Evolutionary conservation across 2,888 invertebrate species (phyloP).

Genomic region (Lepidocyrtoides sp.): DNA sequence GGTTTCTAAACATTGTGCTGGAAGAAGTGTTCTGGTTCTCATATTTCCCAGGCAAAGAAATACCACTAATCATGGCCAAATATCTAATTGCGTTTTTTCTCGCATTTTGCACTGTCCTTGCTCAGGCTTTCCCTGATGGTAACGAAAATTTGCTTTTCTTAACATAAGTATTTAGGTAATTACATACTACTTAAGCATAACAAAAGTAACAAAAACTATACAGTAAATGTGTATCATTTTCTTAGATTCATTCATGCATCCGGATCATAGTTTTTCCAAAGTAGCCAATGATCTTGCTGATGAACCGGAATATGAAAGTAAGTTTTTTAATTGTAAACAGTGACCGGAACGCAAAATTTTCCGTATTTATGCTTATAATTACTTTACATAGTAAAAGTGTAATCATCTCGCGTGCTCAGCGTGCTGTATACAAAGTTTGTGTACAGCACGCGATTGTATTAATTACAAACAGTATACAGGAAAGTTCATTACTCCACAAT

Average conservation of each 20-base stretch:
- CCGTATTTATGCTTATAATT: no score
- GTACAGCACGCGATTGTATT: no score
- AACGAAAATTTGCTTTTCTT: not conserved
- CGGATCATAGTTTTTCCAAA: no score
- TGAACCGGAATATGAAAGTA: slow-evolving; percentile 23
- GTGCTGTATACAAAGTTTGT: no score
- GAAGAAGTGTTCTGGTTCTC: not conserved
- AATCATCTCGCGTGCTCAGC: no score
- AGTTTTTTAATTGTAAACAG: no score
- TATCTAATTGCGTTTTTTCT: not conserved
- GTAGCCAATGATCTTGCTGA: no score
- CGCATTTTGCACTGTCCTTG: slow-evolving; percentile 6
- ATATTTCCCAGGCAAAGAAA: not conserved
- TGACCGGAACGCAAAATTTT: no score
- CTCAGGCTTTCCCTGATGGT: slow-evolving; percentile 47
- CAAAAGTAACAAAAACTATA: not conserved
- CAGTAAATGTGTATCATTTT: not conserved
- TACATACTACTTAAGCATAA: not conserved
- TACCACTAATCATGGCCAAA: not conserved
- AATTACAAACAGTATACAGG: no score
- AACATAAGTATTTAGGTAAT: not conserved
- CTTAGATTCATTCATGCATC: slow-evolving; percentile 55
- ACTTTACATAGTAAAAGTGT: no score
- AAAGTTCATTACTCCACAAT: no score
- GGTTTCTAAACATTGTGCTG: not conserved